These are phyloP conservation scores for Sturnus vulgaris DNA, from an alignment of 2,113 vertebrate species.

Conservation along the genomic window DNA sequence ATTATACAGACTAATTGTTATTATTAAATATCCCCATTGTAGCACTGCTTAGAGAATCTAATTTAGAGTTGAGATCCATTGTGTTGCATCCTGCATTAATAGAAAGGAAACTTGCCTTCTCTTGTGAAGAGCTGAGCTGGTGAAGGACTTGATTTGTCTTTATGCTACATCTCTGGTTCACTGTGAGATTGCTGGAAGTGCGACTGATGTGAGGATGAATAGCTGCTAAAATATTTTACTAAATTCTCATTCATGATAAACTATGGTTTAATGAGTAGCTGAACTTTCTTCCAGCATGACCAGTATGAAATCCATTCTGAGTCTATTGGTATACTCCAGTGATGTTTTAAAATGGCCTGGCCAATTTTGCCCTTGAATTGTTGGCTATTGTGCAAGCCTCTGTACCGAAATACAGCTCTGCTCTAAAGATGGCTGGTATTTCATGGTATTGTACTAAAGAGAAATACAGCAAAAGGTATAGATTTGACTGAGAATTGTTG, in stretches of 20 bases:
- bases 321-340: background rate
- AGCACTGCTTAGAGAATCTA: background rate
- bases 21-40: constrained; percentile 49
- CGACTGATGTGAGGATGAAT: background rate
- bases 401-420: background rate
- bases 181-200: background rate
- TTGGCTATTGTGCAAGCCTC: background rate
- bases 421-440: background rate
- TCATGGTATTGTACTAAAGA: background rate
- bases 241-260: background rate
- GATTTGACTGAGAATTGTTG: background rate
- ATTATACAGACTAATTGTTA: constrained; percentile 44
- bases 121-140: background rate
- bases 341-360: background rate
- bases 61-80: constrained; percentile 17
- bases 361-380: background rate
- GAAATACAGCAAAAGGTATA: background rate
- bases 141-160: background rate
- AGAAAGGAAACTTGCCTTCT: constrained; percentile 17
- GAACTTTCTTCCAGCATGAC: background rate
- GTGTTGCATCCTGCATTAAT: background rate
- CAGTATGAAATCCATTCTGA: background rate
- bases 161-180: background rate
- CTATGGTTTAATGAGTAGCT: background rate
- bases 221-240: background rate